These are phyloP conservation scores for Pangasianodon hypophthalmus DNA, from an alignment of 2,113 vertebrate species.

Conservation along the genomic window DNA sequence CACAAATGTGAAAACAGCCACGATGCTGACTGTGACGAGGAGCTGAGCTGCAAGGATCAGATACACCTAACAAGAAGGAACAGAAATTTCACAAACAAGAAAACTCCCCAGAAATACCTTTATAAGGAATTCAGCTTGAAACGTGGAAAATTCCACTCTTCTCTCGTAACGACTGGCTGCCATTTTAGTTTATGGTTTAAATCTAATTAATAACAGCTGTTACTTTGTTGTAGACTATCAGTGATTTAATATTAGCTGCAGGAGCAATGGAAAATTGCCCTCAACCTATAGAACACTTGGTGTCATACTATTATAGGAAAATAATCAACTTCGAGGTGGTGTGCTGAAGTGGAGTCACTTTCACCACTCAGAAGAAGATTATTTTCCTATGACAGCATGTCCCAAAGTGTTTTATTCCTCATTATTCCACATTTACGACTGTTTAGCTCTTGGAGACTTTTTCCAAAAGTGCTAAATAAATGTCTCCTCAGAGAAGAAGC, in stretches of 20 bases:
- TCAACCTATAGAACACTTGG: not conserved
- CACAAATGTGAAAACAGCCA: slow-evolving; percentile 86
- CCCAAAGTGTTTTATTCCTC: too few relatives aligned
- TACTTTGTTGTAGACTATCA: not conserved
- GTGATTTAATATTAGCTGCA: not conserved
- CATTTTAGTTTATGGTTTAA: not conserved
- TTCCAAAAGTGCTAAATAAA: not conserved
- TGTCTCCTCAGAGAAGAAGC: not conserved
- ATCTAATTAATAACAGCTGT: not conserved
- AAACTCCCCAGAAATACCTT: not conserved
- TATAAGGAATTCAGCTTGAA: not conserved
- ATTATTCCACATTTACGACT: too few relatives aligned
- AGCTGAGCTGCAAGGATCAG: slow-evolving; percentile 88
- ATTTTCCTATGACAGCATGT: too few relatives aligned
- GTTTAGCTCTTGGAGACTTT: not conserved
- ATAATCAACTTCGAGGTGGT: not conserved
- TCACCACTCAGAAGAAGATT: too few relatives aligned
- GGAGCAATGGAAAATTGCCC: not conserved
- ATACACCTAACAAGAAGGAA: slow-evolving; percentile 81
- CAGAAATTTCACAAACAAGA: not conserved
- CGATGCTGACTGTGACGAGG: slow-evolving; percentile 82
- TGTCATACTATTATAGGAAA: not conserved
- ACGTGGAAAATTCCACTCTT: not conserved
- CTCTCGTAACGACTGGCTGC: too few relatives aligned
- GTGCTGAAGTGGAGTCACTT: not conserved